Conservation (phyloP, 1,140 invertebrate genomes). For the Bombus impatiens region DNA sequence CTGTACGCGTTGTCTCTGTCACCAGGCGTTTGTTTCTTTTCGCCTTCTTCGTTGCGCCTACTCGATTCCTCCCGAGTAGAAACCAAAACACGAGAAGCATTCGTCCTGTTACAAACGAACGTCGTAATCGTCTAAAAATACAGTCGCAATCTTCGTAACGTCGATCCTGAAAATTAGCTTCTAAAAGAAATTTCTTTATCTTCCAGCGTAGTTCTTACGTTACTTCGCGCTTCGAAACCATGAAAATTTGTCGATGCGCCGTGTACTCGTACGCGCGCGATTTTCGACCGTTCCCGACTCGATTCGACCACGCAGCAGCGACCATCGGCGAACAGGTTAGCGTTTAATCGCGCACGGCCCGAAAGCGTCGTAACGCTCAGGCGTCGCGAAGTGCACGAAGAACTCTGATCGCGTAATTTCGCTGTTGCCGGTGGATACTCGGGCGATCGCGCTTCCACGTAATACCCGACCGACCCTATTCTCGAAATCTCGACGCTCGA, state of each 20-base stretch:
- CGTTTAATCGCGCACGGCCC: neutral
- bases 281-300: neutral
- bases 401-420: slow-evolving; percentile 16
- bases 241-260: neutral
- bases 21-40: neutral
- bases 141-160: no score
- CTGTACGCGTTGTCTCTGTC: neutral
- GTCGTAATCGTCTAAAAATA: neutral
- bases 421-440: neutral
- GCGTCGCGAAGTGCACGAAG: slow-evolving; percentile 6
- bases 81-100: no score
- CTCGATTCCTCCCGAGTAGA: neutral
- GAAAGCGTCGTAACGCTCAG: slow-evolving; percentile 4
- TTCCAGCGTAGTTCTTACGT: no score
- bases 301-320: neutral
- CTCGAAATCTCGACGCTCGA: neutral
- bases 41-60: neutral
- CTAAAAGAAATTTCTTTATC: neutral
- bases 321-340: neutral
- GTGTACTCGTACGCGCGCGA: neutral
- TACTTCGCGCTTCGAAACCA: neutral
- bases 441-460: neutral
- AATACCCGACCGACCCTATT: neutral
- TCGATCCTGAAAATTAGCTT: no score
- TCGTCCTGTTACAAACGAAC: fast-evolving